These are phyloP conservation scores for Elephantulus edwardii DNA, from an alignment of 2,113 vertebrate species.

Conservation along the genomic window DNA sequence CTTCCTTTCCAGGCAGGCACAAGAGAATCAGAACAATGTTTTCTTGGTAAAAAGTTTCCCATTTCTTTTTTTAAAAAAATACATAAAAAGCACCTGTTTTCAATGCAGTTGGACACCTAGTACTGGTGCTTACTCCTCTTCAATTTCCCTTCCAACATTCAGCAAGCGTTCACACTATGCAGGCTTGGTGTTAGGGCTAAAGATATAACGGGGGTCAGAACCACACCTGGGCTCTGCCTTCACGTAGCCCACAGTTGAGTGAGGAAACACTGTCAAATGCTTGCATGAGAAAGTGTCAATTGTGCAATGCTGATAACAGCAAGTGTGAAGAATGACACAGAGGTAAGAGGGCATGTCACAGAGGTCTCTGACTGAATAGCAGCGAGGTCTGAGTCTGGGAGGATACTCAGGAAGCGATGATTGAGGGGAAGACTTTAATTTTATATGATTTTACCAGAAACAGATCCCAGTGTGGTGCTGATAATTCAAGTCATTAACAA, in stretches of 20 bases:
- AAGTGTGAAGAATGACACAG: neutral
- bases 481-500: neutral
- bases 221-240: neutral
- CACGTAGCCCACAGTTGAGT: rapidly evolving
- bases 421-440: neutral
- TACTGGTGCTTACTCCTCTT: neutral
- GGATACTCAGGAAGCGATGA: neutral
- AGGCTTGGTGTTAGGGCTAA: neutral
- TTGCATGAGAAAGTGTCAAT: neutral
- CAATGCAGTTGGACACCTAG: neutral
- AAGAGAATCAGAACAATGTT: neutral
- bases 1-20: neutral
- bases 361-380: neutral
- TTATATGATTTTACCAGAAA: neutral
- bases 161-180: neutral
- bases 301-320: neutral
- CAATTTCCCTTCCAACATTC: neutral
- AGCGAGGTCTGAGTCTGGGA: neutral
- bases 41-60: neutral
- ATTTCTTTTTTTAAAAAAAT: slow-evolving; percentile 21
- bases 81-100: neutral
- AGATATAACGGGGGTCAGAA: neutral
- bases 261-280: neutral
- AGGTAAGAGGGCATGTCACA: neutral
- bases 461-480: neutral